Base-by-base conservation (phyloP, 2,797 vertebrate species). In the Galago senegalensis region DNA sequence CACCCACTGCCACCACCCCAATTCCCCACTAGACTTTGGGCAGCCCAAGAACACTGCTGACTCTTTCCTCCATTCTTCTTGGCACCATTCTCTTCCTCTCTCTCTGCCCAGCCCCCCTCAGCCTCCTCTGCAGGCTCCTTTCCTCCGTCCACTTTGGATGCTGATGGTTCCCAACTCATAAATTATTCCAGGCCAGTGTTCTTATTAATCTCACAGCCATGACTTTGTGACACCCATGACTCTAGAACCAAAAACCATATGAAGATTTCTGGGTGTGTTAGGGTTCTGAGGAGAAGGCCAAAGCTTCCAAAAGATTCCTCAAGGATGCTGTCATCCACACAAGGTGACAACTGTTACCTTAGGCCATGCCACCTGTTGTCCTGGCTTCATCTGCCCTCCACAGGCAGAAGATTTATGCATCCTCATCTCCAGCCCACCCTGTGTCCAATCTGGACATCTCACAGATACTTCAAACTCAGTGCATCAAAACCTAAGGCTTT, bases 1-100 rank as follows among this genome's bases (percentile, higher is more conserved):
- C 37, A 29, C 16, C 56, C 9, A 3, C 1, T 25, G 25, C 53
- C 46, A 34, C 0, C 6, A 34, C 31, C 2, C 2, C 14, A 27
- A 29, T 18, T n/a, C 13, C 2, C 29, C 1, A 1, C 25, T 4
- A n/a, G 18, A n/a, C 1, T 0, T 12, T 46, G 23, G 14, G 49
- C 37, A 27, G 1, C 34, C 31, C 29, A 18, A 73, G 56, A 37
- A 9, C 5, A 18, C 18, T 11, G 5, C 13, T 4, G 23, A 10
- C 8, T 20, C 49, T 34, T 77, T 56, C 5, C 0, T 49, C 17
- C 1, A 2, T 49, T 40, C 40, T 37, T 43, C 18, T 8, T 1
- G 5, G n/a, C 69, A 3, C 10, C 0, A 7, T 14, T 61, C 20
- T 76, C 43, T 27, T 25, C 43, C n/a, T 2, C 0, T 9, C 1